phyloP scores from a whole-genome alignment of 2,113 vertebrate species.

The Prionailurus viverrinus region DNA sequence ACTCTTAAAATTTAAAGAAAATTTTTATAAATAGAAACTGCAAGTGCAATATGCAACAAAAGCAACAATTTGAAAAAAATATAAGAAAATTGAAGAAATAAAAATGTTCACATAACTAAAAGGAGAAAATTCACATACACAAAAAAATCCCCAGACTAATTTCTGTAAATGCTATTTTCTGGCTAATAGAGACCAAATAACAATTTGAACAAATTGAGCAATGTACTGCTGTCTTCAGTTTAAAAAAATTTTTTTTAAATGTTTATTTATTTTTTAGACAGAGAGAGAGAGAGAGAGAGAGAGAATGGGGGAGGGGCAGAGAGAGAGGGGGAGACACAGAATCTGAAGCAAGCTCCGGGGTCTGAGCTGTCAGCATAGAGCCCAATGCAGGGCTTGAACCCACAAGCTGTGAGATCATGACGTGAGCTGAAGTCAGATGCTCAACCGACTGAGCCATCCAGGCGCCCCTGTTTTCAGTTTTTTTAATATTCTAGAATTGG shows the following conservation, averaged over 20 bases:
- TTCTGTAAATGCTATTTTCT: conserved; percentile 23
- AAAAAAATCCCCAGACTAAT: neutral
- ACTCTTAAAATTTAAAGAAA: conserved; percentile 4
- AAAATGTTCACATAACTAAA: neutral
- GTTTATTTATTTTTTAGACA: too few relatives aligned
- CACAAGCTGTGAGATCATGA: too few relatives aligned
- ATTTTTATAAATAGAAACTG: neutral
- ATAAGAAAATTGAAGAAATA: conserved; percentile 25
- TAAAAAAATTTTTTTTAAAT: too few relatives aligned
- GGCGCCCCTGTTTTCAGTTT: neutral
- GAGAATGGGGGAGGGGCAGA: too few relatives aligned
- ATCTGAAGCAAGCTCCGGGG: too few relatives aligned
- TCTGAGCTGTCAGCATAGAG: too few relatives aligned
- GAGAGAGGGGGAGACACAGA: too few relatives aligned
- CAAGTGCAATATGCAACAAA: neutral
- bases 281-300: too few relatives aligned
- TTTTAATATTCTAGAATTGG: neutral
- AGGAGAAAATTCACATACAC: neutral
- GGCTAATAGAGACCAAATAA: neutral
- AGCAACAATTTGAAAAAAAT: neutral
- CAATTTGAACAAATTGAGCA: conserved; percentile 8
- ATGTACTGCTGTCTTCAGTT: neutral
- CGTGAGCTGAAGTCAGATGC: too few relatives aligned
- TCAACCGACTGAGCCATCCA: too few relatives aligned
- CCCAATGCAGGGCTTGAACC: too few relatives aligned